Evolutionary conservation across 2,797 vertebrate species (phyloP).

Genomic region (Huso huso): DNA sequence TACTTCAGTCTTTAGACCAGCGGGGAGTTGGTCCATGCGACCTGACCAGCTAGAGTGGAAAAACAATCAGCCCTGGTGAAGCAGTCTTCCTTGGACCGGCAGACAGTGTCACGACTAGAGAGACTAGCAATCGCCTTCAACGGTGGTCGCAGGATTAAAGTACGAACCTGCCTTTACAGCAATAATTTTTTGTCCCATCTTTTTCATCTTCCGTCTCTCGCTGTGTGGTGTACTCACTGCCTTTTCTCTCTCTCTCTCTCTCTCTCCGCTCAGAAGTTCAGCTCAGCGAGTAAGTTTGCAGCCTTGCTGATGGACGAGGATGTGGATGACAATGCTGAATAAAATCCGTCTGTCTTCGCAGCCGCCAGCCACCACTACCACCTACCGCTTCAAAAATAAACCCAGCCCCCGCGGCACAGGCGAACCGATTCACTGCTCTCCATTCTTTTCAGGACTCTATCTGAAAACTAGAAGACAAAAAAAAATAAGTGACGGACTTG

Average conservation of each 20-base stretch:
- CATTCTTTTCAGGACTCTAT: conserved; percentile 48
- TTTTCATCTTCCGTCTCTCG: no score
- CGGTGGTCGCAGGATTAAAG: no score
- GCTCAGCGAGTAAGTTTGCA: conserved; percentile 87
- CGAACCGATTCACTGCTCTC: conserved; percentile 20
- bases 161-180: no score
- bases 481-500: conserved; percentile 55
- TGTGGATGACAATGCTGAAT: conserved; percentile 59
- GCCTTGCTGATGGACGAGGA: conserved; percentile 81
- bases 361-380: no score
- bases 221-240: not conserved
- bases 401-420: conserved; percentile 25
- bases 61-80: no score
- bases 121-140: no score
- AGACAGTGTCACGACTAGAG: no score
- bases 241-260: conserved; percentile 8
- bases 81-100: no score
- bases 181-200: not conserved
- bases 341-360: conserved; percentile 24
- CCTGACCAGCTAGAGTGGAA: no score
- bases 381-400: conserved; percentile 13
- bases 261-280: conserved; percentile 70
- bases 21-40: no score
- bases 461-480: conserved; percentile 35
- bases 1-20: no score